Percentiles rank a stretch among this genome's conserved stretches.
These are phyloP conservation scores for Apostichopus parvimensis DNA, from an alignment of 35 echinoderm and acorn worm species.

Conservation along the genomic window DNA sequence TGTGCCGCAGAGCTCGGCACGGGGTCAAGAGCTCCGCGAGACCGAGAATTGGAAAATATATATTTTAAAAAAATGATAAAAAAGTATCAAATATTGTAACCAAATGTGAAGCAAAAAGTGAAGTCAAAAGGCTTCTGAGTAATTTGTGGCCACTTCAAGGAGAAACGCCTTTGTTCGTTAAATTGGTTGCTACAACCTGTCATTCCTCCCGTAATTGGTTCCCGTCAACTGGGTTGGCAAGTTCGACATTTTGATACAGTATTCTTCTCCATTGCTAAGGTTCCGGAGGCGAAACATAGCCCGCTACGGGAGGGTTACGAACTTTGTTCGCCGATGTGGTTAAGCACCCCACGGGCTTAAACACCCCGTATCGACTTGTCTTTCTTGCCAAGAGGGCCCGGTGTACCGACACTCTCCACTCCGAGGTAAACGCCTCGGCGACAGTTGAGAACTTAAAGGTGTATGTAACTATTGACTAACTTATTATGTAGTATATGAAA, in stretches of 20 bases:
- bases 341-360: conserved; percentile 16
- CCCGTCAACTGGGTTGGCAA: conserved; percentile 24
- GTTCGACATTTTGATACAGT: conserved; percentile 35
- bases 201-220: conserved; percentile 28
- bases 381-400: conserved; percentile 19
- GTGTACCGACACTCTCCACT: conserved; percentile 14
- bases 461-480: background rate
- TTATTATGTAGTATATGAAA: too few relatives aligned
- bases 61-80: background rate
- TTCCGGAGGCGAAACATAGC: conserved; percentile 49
- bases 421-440: background rate
- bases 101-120: background rate
- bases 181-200: conserved; percentile 58
- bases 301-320: conserved; percentile 37
- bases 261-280: conserved; percentile 10
- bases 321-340: conserved; percentile 32
- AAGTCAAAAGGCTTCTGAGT: conserved; percentile 1
- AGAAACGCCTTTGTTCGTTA: conserved; percentile 49
- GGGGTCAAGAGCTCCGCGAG: background rate
- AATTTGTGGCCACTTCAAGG: conserved; percentile 42
- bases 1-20: background rate
- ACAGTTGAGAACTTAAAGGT: conserved; percentile 33
- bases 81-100: background rate
- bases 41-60: background rate
- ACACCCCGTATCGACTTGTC: background rate